Base-by-base conservation (phyloP, 2,797 vertebrate species). In the Tragopan temminckii region DNA sequence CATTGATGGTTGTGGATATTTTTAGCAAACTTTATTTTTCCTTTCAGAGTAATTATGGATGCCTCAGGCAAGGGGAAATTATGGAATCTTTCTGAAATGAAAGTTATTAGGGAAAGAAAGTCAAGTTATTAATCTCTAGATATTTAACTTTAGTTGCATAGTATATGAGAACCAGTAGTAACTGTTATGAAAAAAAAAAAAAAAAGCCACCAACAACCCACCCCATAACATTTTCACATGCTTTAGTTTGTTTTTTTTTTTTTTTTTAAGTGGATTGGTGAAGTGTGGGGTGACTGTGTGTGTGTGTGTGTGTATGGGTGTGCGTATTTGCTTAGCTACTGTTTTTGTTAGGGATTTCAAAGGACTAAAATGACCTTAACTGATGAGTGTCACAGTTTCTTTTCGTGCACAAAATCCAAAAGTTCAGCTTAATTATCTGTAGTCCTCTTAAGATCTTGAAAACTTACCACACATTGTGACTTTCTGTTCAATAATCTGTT, bases 61-160 rank as follows among this genome's bases (percentile, higher is more conserved):
- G 38, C 53, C 81, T 84, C 35, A 71, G 61, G 63, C 38, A 71
- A 75, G 33, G 75, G 36, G 38, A 89, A 87, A 36, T 40, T 53
- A 45, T 71, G 23, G 38, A 74, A 50, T 80, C 18, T 74, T 76
- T 62, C 43, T 78, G 21, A 78, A 50, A 36, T 63, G 6, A 29
- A 64, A 48, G 53, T 31, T 89, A n/a, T 55, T 64, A 71, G 72
- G 57, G 71, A 45, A 6, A 84, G 57, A 67, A 91, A 72, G 27
- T 86, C 46, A 89, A 69, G 35, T 72, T 93, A 66, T 48, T 89
- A 80, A 79, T 38, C 64, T 62, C 35, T 83, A 38, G 20, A 64
- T 21, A n/a, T 42, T 58, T 42, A 38, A 31, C 64, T 88, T 68
- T 79, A 46, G 29, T 83, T 89, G 23, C 23, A 43, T 5, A 6